Base-by-base conservation (phyloP, 2,113 vertebrate genomes). In the Nipponia nippon region DNA sequence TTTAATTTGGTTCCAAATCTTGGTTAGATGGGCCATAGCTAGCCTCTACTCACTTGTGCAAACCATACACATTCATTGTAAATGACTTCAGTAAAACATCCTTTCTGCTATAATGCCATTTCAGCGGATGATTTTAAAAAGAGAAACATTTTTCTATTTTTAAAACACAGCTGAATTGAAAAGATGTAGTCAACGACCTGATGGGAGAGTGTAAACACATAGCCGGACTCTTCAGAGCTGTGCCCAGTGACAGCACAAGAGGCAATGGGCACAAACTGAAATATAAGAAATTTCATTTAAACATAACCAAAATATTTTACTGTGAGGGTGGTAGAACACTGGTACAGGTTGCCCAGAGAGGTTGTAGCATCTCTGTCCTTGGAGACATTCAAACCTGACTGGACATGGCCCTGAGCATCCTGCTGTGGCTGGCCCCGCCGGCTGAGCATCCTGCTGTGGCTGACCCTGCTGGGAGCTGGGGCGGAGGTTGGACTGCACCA, bases 121-220 rank as follows among this genome's bases (percentile, higher is more conserved):
- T 83, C 42, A 76, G 20, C 34, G 49, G 63, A 52, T 32, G 12
- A 67, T 67, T 76, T 67, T 1, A 7, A 62, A 86, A 71, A 29
- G 22, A 84, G 2, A 49, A 67, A 67, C 6, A n/a, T 32, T 25
- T 56, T 17, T 17, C 10, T 63, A 4, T 63, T 61, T 81, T 55
- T 59, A 81, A 67, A 84, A 65, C 12, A 81, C 6, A 69, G 9
- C 1, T 69, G 44, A 87, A 78, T 13, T n/a, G 30, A 92, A 80
- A 55, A 84, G 49, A 21, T 69, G 4, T 16, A 40, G 32, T 49
- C 19, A n/a, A 40, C 53, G 38, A n/a, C 12, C 34, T 22, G 7
- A 76, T 22, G 26, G 34, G 8, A 29, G 27, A n/a, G 13, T 0
- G 2, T 27, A 18, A 44, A 67, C 11, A 26, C 1, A 0, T 12